Conservation (phyloP, 2,113 vertebrate genomes). For the Psilopsiagon aurifrons region DNA sequence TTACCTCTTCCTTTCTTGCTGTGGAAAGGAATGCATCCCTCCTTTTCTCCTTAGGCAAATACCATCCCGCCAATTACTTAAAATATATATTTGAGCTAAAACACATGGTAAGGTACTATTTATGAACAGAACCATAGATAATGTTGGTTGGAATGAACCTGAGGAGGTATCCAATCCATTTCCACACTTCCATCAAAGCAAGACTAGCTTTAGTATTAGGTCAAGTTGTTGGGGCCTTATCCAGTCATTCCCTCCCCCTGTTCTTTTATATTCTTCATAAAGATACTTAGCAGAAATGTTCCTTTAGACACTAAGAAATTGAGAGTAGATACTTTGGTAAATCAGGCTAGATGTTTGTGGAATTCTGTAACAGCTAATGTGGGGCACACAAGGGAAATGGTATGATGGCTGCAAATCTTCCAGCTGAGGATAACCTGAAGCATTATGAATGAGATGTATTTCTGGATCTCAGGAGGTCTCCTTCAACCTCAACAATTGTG, state of each 20-base stretch:
- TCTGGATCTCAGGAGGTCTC: neutral
- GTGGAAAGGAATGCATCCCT: neutral
- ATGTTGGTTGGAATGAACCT: neutral
- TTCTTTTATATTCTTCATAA: neutral
- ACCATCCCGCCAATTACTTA: neutral
- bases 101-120: neutral
- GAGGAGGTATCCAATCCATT: neutral
- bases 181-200: neutral
- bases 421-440: neutral
- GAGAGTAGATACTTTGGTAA: neutral
- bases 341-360: neutral
- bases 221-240: neutral
- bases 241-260: neutral
- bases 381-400: accelerated
- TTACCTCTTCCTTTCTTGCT: neutral
- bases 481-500: neutral
- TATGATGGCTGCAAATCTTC: neutral
- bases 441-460: neutral
- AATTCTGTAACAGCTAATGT: neutral
- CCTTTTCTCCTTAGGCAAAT: neutral
- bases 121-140: neutral
- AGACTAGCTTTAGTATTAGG: neutral
- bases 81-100: neutral
- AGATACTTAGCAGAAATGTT: neutral
- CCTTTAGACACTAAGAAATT: neutral